A percentile compares a stretch with the other conserved stretches of the same genome.
These are phyloP conservation scores for Antennarius striatus DNA, from an alignment of 2,113 vertebrate genomes.

Conservation along the genomic window DNA sequence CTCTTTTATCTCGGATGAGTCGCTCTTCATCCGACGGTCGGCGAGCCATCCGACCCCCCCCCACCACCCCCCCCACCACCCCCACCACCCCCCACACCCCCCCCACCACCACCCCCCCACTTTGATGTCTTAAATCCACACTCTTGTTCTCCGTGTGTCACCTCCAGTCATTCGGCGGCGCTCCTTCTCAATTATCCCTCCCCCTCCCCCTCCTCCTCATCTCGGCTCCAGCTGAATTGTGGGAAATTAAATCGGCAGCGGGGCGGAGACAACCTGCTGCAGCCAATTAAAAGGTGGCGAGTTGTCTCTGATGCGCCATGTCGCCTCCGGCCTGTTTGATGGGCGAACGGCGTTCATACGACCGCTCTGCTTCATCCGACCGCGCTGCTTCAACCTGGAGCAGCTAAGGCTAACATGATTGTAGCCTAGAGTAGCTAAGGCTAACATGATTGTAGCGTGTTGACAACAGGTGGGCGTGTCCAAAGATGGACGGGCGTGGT, in stretches of 20 bases:
- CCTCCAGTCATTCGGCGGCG: conserved; percentile 62
- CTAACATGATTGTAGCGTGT: too few species aligned
- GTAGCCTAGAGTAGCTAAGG: too few species aligned
- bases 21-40: conserved; percentile 58
- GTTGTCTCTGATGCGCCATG: conserved; percentile 45
- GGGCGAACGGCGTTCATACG: conserved; percentile 5
- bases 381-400: too few species aligned
- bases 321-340: conserved; percentile 54
- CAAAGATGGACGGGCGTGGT: too few species aligned
- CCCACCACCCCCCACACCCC: neutral
- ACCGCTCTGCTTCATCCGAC: too few species aligned
- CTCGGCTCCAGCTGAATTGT: conserved; percentile 38
- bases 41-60: conserved; percentile 19
- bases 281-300: conserved; percentile 66
- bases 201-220: conserved; percentile 22
- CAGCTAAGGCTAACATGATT: too few species aligned
- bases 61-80: conserved; percentile 4
- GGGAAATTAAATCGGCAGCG: conserved; percentile 54
- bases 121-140: conserved; percentile 75
- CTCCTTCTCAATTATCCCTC: conserved; percentile 63
- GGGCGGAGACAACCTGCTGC: conserved; percentile 59
- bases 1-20: conserved; percentile 74
- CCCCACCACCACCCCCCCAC: conserved; percentile 17
- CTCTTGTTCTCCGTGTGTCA: conserved; percentile 64
- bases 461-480: too few species aligned